phyloP scores from a whole-genome alignment of 2,113 vertebrate genomes.

The Caracal caracal region DNA sequence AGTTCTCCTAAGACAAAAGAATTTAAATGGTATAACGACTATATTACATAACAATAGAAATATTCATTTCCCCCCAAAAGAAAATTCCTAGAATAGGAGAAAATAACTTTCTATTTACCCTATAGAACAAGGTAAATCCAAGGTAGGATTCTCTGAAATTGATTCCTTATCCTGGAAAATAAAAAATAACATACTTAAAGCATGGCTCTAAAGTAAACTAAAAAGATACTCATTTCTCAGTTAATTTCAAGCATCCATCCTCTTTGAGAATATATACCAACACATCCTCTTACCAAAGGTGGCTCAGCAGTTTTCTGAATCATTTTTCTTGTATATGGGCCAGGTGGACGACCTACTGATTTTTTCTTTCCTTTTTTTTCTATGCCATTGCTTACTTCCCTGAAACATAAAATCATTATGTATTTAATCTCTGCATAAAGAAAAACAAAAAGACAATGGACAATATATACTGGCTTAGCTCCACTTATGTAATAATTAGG shows the following conservation, averaged over 20 bases:
- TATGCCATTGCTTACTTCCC: constrained; percentile 92
- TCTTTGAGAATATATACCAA: constrained; percentile 4
- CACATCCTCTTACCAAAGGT: constrained; percentile 84
- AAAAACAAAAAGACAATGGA: constrained; percentile 32
- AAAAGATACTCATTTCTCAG: constrained; percentile 25
- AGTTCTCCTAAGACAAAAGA: constrained; percentile 86
- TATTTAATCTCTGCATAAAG: constrained; percentile 56
- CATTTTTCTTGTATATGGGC: constrained; percentile 91
- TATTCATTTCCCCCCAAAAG: constrained; percentile 32
- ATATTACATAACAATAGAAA: constrained; percentile 74
- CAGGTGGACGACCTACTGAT: constrained; percentile 90
- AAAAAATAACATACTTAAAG: constrained; percentile 45
- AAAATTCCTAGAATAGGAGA: constrained; percentile 34
- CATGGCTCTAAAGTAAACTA: neutral
- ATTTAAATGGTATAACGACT: constrained; percentile 66
- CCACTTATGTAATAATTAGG: constrained; percentile 26
- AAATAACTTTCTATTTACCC: constrained; percentile 87
- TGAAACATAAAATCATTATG: constrained; percentile 82
- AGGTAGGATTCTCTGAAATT: constrained; percentile 87
- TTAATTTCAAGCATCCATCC: neutral
- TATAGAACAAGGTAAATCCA: constrained; percentile 91
- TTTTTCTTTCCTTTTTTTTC: constrained; percentile 96
- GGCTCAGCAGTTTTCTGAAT: constrained; percentile 88
- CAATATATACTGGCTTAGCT: neutral
- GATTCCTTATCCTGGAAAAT: constrained; percentile 84